Percentiles rank a stretch among this genome's conserved stretches.
These are phyloP conservation scores for Lydus trimaculatus DNA, from an alignment of 2,888 invertebrate genomes.

Conservation along the genomic window DNA sequence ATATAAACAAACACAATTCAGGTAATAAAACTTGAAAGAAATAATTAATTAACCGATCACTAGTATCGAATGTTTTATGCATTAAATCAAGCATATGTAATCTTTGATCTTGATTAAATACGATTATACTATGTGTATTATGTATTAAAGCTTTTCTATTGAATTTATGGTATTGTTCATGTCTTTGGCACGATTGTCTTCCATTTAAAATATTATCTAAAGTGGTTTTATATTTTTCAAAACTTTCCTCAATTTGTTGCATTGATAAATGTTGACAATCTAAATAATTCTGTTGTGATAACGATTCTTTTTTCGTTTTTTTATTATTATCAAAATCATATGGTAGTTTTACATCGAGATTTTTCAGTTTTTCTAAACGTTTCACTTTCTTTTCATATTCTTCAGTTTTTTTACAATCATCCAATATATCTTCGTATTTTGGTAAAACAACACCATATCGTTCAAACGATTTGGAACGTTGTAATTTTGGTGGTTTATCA, in stretches of 20 bases:
- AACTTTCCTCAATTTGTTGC: conserved; percentile 34
- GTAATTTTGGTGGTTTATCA: not conserved
- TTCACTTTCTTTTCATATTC: conserved; percentile 33
- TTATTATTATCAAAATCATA: conserved; percentile 14
- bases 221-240: conserved; percentile 33
- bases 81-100: conserved; percentile 43
- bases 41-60: conserved; percentile 43
- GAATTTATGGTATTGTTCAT: conserved; percentile 22
- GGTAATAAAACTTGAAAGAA: conserved; percentile 53
- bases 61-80: conserved; percentile 42
- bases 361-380: conserved; percentile 27
- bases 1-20: conserved; percentile 52
- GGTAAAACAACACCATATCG: conserved; percentile 43
- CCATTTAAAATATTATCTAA: conserved; percentile 37
- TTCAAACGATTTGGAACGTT: conserved; percentile 31
- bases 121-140: conserved; percentile 45
- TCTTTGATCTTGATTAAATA: conserved; percentile 50
- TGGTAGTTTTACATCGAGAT: conserved; percentile 22
- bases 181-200: conserved; percentile 35
- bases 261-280: conserved; percentile 42
- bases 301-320: conserved; percentile 12
- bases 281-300: conserved; percentile 10
- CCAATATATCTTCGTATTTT: conserved; percentile 39
- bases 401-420: conserved; percentile 35
- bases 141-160: conserved; percentile 42